Conservation (phyloP, 2,113 vertebrate genomes). For the Corythaixoides concolor region DNA sequence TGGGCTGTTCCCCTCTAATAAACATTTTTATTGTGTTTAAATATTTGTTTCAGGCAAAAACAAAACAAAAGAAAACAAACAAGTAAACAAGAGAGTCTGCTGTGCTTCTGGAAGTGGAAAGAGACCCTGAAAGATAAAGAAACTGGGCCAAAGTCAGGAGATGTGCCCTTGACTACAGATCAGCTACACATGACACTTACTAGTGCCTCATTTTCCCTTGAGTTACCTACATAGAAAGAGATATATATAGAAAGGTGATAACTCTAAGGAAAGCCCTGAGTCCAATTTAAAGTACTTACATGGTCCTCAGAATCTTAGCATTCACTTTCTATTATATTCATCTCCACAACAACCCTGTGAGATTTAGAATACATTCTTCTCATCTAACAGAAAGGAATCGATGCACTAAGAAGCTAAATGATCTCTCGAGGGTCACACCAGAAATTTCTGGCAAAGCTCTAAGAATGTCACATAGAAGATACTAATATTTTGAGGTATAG, state of each 20-base stretch:
- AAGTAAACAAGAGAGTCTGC: background rate
- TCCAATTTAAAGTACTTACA: background rate
- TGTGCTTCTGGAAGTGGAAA: background rate
- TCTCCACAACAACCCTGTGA: background rate
- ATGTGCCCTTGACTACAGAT: background rate
- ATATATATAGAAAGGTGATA: rapidly evolving
- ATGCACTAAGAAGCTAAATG: background rate
- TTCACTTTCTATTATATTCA: background rate
- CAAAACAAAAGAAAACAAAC: slow-evolving; percentile 6
- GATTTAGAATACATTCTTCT: background rate
- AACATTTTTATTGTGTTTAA: slow-evolving; percentile 45
- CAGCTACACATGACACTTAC: background rate
- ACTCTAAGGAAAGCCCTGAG: background rate
- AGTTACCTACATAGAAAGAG: background rate
- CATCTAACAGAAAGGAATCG: background rate
- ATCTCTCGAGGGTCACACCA: background rate
- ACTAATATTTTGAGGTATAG: background rate
- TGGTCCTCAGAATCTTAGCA: background rate
- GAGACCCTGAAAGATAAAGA: background rate
- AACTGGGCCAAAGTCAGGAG: background rate
- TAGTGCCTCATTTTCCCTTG: background rate
- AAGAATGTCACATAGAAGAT: background rate
- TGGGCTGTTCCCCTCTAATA: slow-evolving; percentile 30
- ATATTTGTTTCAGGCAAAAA: slow-evolving; percentile 39
- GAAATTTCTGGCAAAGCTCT: background rate